Evolutionary conservation across 2,797 vertebrate genomes (phyloP), one percentile per base, ranked within the genome.

Genomic region (Oreonectes daqikongensis): DNA sequence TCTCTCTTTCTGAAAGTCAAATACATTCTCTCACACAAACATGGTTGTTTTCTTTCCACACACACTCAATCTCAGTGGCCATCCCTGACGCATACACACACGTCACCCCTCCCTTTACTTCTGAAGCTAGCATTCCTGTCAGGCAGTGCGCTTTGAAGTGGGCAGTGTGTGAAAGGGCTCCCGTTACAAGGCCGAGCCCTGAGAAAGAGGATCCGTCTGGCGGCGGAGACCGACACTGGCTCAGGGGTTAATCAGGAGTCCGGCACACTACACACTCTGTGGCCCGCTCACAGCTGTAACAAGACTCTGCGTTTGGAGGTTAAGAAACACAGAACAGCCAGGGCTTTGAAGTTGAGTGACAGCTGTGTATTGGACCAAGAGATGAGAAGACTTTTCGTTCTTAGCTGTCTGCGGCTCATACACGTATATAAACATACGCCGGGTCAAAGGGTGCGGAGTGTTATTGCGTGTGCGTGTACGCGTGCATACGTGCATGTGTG

Each of bases 61-160:
- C 40, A 60, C 61, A 55, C 69, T 61, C 73, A 32, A 66, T 75
- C 70, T 69, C 50, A 44, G 48, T n/a, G 22, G 15, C 20, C 50
- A 67, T 80, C 40, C 63, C 46, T 60, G 42, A 50, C 69, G 61
- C 70, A 63, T 68, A 69, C 72, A 71, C 68, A 73, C 53, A 66
- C 63, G 40, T 48, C 50, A 73, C 78, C 46, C 15, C 81, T 86
- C 85, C 86, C 89, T 82, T 90, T 88, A 84, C 87, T 91, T 89
- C 85, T 93, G 92, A 94, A 94, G 90, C 93, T 95, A 93, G 92
- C 93, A 95, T 95, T 94, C 94, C 92, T 94, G 91, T 86, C 90
- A 91, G 89, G 90, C 89, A 84, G 79, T 71, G 87, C 81, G 84
- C 94, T 94, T 94, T 93, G 94, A 95, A 93, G 94, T 94, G 86